Base-by-base conservation (phyloP, 2,113 vertebrate genomes). In the Petroica traversi region DNA sequence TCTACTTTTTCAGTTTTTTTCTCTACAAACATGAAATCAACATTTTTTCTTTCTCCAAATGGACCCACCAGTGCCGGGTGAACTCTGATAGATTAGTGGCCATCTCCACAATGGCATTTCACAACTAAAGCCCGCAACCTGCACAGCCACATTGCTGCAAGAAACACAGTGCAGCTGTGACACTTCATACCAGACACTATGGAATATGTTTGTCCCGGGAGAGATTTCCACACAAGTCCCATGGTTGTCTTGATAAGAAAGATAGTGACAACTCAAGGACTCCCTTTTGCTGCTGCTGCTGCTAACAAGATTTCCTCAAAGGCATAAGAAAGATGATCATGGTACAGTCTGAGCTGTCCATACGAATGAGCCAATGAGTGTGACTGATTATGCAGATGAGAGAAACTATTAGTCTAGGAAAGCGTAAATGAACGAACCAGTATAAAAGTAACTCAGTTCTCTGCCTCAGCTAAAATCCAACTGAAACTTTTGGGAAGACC, bases 31-130 rank as follows among this genome's bases (percentile, higher is more conserved):
- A 12, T 11, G 12, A 64, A 68, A 43, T 23, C 16, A 24, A 51
- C 11, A 12, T 45, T 73, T 66, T 41, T 58, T 10, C 14, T n/a
- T 71, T 33, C 38, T 67, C 22, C 38, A 66, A 40, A 66, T 8
- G 16, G 24, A 82, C 13, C 19, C 15, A 49, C 6, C 16, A 16
- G 9, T 49, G 73, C 40, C 68, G 59, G 18, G 7, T 51, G 38
- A 69, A 24, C 55, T 68, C 59, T 26, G 41, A 10, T 25, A 34
- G 54, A 63, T 12, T 25, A 72, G 41, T 3, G 9, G 48, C n/a
- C 31, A 48, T 24, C 34, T 7, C 25, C 28, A 40, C 28, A 49
- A 31, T 0, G 0, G 38, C 45, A 62, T 33, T 4, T 43, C 1
- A 0, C 34, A 23, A 9, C 6, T 14, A 7, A 19, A 80, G 54